phyloP scores from a whole-genome alignment of 2,113 vertebrate species.

The Osmerus mordax region DNA sequence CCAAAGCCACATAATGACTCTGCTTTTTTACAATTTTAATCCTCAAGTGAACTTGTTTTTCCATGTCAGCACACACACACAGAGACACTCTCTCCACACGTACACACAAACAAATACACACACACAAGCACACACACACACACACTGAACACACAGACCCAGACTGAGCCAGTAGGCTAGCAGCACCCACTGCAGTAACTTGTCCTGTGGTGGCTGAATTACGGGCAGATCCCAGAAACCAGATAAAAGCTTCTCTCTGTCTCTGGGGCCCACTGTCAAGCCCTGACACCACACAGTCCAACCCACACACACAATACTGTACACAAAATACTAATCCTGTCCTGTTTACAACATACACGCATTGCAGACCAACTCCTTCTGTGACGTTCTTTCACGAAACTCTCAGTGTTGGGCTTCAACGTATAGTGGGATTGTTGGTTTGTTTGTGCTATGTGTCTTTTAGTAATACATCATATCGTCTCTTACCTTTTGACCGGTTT shows the following conservation, averaged over 20 bases:
- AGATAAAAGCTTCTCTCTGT: constrained; percentile 42
- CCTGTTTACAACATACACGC: background rate
- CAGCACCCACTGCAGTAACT: constrained; percentile 53
- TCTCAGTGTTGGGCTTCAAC: background rate
- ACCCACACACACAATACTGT: background rate
- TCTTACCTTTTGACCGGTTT: constrained; percentile 90
- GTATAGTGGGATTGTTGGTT: background rate
- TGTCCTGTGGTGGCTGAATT: constrained; percentile 64
- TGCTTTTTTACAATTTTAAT: constrained; percentile 32
- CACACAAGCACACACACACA: constrained; percentile 5
- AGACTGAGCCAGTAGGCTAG: constrained; percentile 19
- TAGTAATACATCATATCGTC: background rate
- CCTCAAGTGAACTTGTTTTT: constrained; percentile 36
- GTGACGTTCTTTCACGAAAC: background rate
- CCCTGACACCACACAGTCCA: background rate
- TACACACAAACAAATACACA: background rate
- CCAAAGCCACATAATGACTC: constrained; percentile 58
- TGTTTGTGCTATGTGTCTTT: background rate
- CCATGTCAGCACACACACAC: constrained; percentile 6
- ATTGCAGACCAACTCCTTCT: background rate
- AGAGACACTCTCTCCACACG: constrained; percentile 6
- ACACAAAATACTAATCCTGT: background rate
- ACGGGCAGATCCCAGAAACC: constrained; percentile 53
- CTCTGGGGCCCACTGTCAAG: constrained; percentile 34
- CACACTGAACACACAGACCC: background rate